Percentiles rank a stretch among this genome's conserved stretches.
These are phyloP conservation scores for Dendrolimus pini DNA, from an alignment of 2,888 invertebrate genomes.

Conservation along the genomic window DNA sequence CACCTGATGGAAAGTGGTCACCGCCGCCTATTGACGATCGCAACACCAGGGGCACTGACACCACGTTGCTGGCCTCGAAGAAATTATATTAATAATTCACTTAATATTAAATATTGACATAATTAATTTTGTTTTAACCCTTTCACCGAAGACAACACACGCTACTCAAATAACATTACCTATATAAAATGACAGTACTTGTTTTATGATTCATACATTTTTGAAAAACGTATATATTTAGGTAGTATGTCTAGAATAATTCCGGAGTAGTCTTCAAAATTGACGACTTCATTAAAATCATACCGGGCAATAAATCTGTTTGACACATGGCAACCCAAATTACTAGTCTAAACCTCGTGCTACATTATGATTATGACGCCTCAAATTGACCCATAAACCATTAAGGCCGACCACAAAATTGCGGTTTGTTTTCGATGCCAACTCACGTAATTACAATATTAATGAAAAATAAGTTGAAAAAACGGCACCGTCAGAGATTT, in stretches of 20 bases:
- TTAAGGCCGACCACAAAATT: constrained; percentile 57
- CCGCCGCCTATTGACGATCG: too few species aligned
- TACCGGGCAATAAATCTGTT: neutral
- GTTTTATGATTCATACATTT: too few species aligned
- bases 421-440: constrained; percentile 68
- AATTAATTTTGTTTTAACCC: too few species aligned
- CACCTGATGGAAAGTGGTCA: too few species aligned
- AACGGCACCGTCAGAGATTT: constrained; percentile 55
- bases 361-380: constrained; percentile 65
- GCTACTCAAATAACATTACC: too few species aligned
- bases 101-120: too few species aligned
- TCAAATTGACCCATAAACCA: constrained; percentile 67
- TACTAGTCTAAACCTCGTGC: constrained; percentile 25
- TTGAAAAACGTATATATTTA: too few species aligned
- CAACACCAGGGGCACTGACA: too few species aligned
- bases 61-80: too few species aligned
- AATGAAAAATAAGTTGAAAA: constrained; percentile 59
- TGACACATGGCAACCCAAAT: constrained; percentile 12
- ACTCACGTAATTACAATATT: constrained; percentile 63
- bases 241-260: neutral
- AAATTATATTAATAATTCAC: too few species aligned
- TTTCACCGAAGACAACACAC: too few species aligned
- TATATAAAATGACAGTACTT: too few species aligned
- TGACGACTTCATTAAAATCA: neutral
- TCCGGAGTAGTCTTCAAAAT: neutral